Evolutionary conservation across 2,113 vertebrate species (phyloP), one percentile per base, ranked within the genome.

Genomic region (Ciconia stormi): DNA sequence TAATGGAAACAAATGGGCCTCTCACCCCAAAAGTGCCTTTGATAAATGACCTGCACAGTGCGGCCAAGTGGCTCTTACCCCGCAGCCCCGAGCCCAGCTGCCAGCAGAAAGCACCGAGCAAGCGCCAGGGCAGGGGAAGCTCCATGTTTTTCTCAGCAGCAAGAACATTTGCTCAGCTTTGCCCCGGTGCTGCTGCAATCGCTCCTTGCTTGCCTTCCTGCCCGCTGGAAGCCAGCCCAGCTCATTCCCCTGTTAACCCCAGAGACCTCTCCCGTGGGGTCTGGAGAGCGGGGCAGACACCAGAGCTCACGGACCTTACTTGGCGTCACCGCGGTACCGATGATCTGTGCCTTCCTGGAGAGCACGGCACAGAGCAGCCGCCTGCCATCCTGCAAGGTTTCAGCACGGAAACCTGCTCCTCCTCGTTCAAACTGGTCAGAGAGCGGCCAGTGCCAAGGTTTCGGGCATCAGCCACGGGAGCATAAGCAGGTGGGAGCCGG

Each of bases 241-340:
- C 34, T 49, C 12, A 3, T 27, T 8, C 21, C 50, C 59, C 32
- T 7, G 53, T 55, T 46, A 44, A n/a, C 13, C 84, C 84, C 80
- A 38, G 56, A 77, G 52, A 61, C 65, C n/a, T 59, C 30, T 59
- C 58, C 40, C 16, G 0, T 13, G 38, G 34, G 17, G 3, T 49
- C 4, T 10, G 74, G n/a, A 18, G 40, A 36, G 16, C 3, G 5
- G 9, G 9, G 15, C 13, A 18, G 21, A 7, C 53, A 6, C 59
- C 27, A 9, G 32, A 19, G 53, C n/a, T 55, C 38, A 2, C 1
- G 6, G n/a, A 20, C 25, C 11, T 40, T 13, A 2, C 32, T 7
- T 1, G 3, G 40, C 12, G 8, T 22, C 62, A 13, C 14, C 2
- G 1, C 53, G 4, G 23, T 17, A n/a, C 55, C n/a, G 2, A 3